phyloP scores from a whole-genome alignment of 2,888 invertebrate genomes.

The Cyclophora punctaria region DNA sequence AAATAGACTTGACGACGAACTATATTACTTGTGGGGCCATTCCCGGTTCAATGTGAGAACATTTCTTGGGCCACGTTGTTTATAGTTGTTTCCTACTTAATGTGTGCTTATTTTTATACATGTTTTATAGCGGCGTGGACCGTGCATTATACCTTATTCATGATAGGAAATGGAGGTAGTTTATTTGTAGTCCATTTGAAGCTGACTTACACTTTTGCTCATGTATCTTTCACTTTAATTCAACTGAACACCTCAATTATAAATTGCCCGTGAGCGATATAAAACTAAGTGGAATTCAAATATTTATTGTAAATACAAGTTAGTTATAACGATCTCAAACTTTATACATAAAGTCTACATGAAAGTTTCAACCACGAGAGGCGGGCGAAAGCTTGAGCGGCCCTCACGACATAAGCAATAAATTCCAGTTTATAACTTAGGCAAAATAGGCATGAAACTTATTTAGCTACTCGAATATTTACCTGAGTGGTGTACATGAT shows the following conservation, averaged over 20 bases:
- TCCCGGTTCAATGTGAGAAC: slow-evolving; percentile 31
- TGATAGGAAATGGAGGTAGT: too few species aligned
- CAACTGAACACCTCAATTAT: too few species aligned
- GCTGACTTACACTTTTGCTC: too few species aligned
- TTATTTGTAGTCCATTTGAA: too few species aligned
- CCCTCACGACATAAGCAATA: slow-evolving; percentile 31
- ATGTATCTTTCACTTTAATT: too few species aligned
- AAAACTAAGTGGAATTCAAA: slow-evolving; percentile 5
- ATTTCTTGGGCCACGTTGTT: slow-evolving; percentile 39
- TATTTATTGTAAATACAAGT: slow-evolving; percentile 13
- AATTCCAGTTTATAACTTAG: slow-evolving; percentile 46
- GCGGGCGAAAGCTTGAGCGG: slow-evolving; percentile 23
- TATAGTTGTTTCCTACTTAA: slow-evolving; percentile 43
- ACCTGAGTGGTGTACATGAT: slow-evolving; percentile 53
- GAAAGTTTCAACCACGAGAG: slow-evolving; percentile 31
- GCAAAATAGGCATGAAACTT: slow-evolving; percentile 53
- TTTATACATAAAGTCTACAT: slow-evolving; percentile 20
- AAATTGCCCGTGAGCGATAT: too few species aligned
- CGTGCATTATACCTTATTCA: slow-evolving; percentile 23
- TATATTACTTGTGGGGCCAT: slow-evolving; percentile 51
- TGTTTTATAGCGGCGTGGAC: slow-evolving; percentile 19
- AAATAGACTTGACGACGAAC: slow-evolving; percentile 59
- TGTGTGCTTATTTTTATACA: slow-evolving; percentile 25
- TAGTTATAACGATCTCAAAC: slow-evolving; percentile 13
- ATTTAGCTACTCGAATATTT: slow-evolving; percentile 43